phyloP scores from a whole-genome alignment of 2,888 invertebrate genomes.

The Cheilosia soror region DNA sequence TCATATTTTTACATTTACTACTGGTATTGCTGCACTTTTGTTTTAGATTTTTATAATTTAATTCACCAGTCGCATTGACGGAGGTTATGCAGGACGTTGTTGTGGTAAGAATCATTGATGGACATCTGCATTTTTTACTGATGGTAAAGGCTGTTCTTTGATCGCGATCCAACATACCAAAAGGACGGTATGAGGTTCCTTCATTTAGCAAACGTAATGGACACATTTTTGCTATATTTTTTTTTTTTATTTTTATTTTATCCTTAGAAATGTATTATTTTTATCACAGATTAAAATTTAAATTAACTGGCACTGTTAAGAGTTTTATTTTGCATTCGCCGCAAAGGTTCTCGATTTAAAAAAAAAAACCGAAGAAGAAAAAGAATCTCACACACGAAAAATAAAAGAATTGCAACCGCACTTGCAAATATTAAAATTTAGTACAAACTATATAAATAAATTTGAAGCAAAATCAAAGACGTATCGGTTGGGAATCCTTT shows the following conservation, averaged over 20 bases:
- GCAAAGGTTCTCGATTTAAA: neutral
- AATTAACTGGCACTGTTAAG: slow-evolving; percentile 5
- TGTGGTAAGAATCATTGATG: neutral
- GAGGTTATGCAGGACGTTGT: neutral
- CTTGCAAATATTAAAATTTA: slow-evolving; percentile 3
- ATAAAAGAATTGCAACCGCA: slow-evolving; percentile 1
- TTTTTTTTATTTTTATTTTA: slow-evolving; percentile 20
- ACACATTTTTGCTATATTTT: slow-evolving; percentile 40
- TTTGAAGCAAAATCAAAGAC: neutral
- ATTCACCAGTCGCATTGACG: neutral
- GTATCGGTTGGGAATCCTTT: neutral
- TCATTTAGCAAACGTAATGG: slow-evolving; percentile 61
- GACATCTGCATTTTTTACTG: slow-evolving; percentile 19
- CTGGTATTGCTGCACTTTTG: slow-evolving; percentile 29
- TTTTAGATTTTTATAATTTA: slow-evolving; percentile 9
- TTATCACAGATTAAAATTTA: slow-evolving; percentile 24
- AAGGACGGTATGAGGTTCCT: slow-evolving; percentile 37
- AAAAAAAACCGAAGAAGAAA: neutral
- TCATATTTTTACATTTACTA: neutral
- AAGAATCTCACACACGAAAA: neutral
- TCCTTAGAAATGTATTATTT: slow-evolving; percentile 1
- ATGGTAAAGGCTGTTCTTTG: slow-evolving; percentile 57
- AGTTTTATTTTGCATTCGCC: slow-evolving; percentile 2
- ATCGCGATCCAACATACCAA: slow-evolving; percentile 71
- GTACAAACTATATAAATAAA: neutral